Evolutionary conservation across 2,113 vertebrate genomes (phyloP).

Genomic region (Chaenogobius annularis): DNA sequence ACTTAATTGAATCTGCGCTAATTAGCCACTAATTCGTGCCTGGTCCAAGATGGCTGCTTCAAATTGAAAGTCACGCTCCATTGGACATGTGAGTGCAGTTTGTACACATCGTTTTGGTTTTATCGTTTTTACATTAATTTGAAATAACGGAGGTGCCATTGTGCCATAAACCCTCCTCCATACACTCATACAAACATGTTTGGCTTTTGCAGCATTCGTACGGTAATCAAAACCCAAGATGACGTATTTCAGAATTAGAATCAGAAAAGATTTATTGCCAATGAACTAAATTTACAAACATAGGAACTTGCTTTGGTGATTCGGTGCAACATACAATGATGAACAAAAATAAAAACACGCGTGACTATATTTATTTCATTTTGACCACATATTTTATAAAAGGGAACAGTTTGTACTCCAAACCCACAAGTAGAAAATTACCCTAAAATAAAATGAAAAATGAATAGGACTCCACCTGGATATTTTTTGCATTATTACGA

Average conservation of each 20-base stretch:
- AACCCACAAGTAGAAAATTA: too few species aligned
- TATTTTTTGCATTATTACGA: too few species aligned
- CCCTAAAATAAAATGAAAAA: too few species aligned
- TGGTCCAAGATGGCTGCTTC: conserved; percentile 9
- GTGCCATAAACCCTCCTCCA: neutral
- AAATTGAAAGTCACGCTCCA: conserved; percentile 25
- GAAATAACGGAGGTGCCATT: neutral
- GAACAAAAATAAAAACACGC: too few species aligned
- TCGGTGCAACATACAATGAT: too few species aligned
- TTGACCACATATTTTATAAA: too few species aligned
- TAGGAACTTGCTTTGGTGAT: too few species aligned
- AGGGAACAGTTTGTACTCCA: too few species aligned
- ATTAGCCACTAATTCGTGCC: conserved; percentile 31
- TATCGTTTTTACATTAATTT: neutral
- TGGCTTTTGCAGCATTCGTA: neutral
- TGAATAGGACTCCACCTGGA: too few species aligned
- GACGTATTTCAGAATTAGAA: neutral
- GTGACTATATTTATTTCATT: too few species aligned
- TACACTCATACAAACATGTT: neutral
- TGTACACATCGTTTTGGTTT: neutral
- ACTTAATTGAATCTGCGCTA: conserved; percentile 34
- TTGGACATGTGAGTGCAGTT: conserved; percentile 7
- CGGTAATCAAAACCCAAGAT: neutral
- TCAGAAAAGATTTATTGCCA: too few species aligned
- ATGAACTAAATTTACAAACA: too few species aligned